Evolutionary conservation across 23 tunicate species (phyloP).

Genomic region (Oikopleura vanhoeffeni): DNA sequence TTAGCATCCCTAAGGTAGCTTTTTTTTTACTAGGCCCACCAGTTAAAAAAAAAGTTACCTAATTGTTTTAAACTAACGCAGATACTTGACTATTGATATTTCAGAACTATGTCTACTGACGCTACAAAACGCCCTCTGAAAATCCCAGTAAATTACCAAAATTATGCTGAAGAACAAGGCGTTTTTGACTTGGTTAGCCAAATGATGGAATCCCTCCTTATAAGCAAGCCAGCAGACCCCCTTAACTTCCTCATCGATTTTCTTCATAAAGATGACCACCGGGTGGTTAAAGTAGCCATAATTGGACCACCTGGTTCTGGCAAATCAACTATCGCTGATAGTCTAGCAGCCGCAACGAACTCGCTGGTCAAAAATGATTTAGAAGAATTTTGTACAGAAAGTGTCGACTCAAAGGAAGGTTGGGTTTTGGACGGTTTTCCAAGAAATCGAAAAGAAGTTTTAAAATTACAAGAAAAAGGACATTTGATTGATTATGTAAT

Average conservation of each 20-base stretch:
- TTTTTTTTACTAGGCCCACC: no score
- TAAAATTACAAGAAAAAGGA: background rate
- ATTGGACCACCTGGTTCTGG: slow-evolving; percentile 2
- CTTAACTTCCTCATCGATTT: background rate
- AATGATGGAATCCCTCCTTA: background rate
- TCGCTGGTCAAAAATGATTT: background rate
- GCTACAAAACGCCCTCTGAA: background rate
- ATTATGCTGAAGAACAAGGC: slow-evolving; percentile 5
- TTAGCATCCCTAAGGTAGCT: no score
- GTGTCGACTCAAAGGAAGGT: background rate
- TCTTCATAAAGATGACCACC: background rate
- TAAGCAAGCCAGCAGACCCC: background rate
- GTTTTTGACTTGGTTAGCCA: background rate
- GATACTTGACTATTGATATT: no score
- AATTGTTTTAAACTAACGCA: no score
- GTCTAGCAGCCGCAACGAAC: background rate
- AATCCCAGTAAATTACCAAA: background rate
- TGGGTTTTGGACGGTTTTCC: background rate
- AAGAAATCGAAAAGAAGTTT: background rate
- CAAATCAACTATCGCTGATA: background rate
- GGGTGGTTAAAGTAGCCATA: background rate
- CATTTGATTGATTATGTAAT: background rate
- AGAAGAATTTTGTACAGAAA: background rate
- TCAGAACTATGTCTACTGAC: background rate
- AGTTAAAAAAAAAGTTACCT: no score